Base-by-base conservation (phyloP, 2,888 invertebrate species). In the Dascillus cervinus region DNA sequence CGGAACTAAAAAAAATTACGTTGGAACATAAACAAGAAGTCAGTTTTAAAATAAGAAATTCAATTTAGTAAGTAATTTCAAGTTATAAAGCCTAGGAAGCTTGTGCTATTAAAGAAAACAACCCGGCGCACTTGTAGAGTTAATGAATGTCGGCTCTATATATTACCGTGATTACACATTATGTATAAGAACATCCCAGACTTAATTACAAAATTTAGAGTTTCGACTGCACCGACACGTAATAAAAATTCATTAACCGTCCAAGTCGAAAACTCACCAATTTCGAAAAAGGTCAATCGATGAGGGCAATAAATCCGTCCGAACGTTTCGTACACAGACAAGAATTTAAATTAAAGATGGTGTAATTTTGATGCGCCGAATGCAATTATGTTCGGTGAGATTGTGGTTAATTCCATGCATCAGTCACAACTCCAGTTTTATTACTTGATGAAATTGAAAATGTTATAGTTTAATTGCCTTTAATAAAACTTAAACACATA, bases 391-490 rank as follows among this genome's bases (percentile, higher is more conserved):
- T 24, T 21, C 37, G 34, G 28, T 20, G 30, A 30, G 40, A 37
- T 40, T 33, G 40, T 29, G 31, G 30, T 37, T 37, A 40, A 40
- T 40, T 37, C 34, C 31, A 37, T 37, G 37, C 40, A 40, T 40
- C 40, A 30, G 37, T 17, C 17, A 17, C 17, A 6, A 6, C 17
- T 17, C 8, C 17, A 17, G 17, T 17, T 17, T 17, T 17, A 17
- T 8, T 6, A 17, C 17, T 17, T 17, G 17, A 4, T 17, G 53
- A 57, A 58, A 57, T 58, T 57, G 55, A 55, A 55, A 55, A 55
- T 49, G 55, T 50, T 55, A 56, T 58, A 56, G 56, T 59, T 58
- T 58, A 57, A 59, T 59, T 58, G 52, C 51, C 52, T 53, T 49
- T 51, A 54, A 57, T 58, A 57, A 59, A 56, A 59, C 50, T 56